Evolutionary conservation across 2,113 vertebrate species (phyloP).

Genomic region (zebrafish (Danio rerio)): GRCz12tu NC_133186.1:27468501-27469000

Average conservation of each 20-base stretch:
- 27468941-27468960: too few relatives aligned
- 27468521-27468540: slow-evolving; percentile 82
- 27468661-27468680: background rate
- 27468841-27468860: too few relatives aligned
- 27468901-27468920: too few relatives aligned
- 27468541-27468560: slow-evolving; percentile 90
- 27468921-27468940: too few relatives aligned
- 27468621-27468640: too few relatives aligned
- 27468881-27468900: too few relatives aligned
- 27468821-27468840: too few relatives aligned
- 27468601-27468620: background rate
- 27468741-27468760: slow-evolving; percentile 84
- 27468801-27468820: slow-evolving; percentile 35
- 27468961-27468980: too few relatives aligned
- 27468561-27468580: slow-evolving; percentile 85
- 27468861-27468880: too few relatives aligned
- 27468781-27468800: slow-evolving; percentile 86
- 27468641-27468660: background rate
- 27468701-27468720: slow-evolving; percentile 82
- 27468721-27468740: slow-evolving; percentile 82
- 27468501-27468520: slow-evolving; percentile 87
- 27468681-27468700: slow-evolving; percentile 86
- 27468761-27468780: slow-evolving; percentile 83
- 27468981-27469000: too few relatives aligned
- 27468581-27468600: slow-evolving; percentile 86